Percentiles rank a stretch among this genome's conserved stretches.
Evolutionary conservation across 2,888 invertebrate species (phyloP).

Genomic region (Tetragonisca angustula): DNA sequence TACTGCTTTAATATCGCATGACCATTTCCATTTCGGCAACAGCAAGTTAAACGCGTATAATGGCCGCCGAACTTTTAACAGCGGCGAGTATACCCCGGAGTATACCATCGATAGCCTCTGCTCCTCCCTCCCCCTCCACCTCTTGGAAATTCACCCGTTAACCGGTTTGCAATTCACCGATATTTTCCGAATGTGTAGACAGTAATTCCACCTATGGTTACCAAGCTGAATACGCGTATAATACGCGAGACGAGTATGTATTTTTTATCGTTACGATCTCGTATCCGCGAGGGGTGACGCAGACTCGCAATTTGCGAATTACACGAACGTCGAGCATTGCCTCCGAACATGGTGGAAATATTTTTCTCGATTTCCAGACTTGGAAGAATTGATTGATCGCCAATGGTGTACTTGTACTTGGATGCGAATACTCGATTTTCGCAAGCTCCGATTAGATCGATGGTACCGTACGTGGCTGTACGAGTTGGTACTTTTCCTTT

Average conservation of each 20-base stretch:
- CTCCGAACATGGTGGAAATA: neutral
- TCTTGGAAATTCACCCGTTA: conserved; percentile 7
- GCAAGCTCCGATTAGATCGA: no score
- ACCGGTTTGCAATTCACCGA: neutral
- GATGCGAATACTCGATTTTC: no score
- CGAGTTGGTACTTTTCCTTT: no score
- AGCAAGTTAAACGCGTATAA: neutral
- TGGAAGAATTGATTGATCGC: neutral
- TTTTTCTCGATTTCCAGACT: neutral
- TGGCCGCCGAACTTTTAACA: neutral
- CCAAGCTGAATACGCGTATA: neutral
- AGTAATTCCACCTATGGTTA: neutral
- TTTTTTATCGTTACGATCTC: neutral
- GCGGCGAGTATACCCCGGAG: neutral
- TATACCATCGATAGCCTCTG: neutral
- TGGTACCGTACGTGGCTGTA: no score
- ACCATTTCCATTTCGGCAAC: neutral
- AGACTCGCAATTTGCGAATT: neutral
- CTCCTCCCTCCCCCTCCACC: no score
- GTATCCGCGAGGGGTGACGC: neutral
- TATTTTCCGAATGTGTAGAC: neutral
- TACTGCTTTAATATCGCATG: neutral
- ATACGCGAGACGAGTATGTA: neutral
- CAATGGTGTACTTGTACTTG: no score
- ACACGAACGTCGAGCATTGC: neutral